phyloP scores from a whole-genome alignment of 2,113 vertebrate species.

The Lophura nycthemera region DNA sequence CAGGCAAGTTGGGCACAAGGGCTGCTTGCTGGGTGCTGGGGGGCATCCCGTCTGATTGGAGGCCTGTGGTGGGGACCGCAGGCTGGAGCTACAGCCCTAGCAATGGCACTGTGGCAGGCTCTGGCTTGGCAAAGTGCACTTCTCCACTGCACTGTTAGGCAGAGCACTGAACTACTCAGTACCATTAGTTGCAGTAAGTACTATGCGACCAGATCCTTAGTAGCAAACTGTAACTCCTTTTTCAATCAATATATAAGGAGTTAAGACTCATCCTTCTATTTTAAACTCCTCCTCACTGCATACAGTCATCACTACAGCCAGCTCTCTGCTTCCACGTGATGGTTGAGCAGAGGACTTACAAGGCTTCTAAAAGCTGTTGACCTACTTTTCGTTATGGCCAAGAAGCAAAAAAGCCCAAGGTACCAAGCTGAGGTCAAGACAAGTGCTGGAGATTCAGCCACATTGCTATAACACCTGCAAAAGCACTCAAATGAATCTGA shows the following conservation, averaged over 20 bases:
- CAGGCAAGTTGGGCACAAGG: background rate
- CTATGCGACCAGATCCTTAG: background rate
- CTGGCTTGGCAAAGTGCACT: background rate
- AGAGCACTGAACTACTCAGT: background rate
- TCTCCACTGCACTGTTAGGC: background rate
- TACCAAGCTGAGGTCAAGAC: background rate
- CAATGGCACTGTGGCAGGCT: background rate
- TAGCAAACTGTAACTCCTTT: rapidly evolving
- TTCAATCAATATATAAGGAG: background rate
- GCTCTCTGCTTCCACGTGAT: background rate
- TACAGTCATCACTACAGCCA: background rate
- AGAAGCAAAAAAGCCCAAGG: background rate
- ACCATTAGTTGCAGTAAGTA: background rate
- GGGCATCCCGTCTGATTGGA: background rate
- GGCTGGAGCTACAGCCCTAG: background rate
- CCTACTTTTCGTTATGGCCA: too few species aligned
- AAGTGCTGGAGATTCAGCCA: background rate
- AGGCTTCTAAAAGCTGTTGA: background rate
- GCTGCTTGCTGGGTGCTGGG: background rate
- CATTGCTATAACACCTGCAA: background rate
- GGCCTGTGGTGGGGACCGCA: background rate
- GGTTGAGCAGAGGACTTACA: background rate
- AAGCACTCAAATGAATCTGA: background rate
- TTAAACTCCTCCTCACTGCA: background rate
- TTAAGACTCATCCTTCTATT: background rate